Evolutionary conservation across 1,140 invertebrate genomes (phyloP).

Genomic region (Atta texana): DNA sequence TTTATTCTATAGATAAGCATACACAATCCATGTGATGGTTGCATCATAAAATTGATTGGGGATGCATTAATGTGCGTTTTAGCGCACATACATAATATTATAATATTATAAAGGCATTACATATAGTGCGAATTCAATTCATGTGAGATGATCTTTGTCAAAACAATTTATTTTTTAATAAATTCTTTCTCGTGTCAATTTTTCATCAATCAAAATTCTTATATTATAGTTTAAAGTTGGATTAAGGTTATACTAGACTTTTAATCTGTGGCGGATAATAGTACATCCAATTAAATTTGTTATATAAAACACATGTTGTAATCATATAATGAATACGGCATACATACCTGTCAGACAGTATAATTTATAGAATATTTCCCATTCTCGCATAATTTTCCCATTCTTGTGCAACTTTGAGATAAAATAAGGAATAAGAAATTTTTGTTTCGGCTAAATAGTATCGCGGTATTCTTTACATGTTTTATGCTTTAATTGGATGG

Average conservation of each 20-base stretch:
- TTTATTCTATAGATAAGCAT: slow-evolving; percentile 69
- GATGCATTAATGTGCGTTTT: neutral
- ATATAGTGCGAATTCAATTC: neutral
- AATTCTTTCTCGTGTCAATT: neutral
- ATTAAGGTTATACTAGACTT: neutral
- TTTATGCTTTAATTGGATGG: neutral
- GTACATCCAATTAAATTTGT: neutral
- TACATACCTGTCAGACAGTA: neutral
- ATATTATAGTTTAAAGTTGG: neutral
- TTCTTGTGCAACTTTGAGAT: neutral
- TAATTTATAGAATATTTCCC: slow-evolving; percentile 28
- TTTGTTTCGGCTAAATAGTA: neutral
- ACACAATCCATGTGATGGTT: slow-evolving; percentile 66
- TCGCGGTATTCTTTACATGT: neutral
- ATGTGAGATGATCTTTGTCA: neutral
- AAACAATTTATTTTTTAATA: neutral
- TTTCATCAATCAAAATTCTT: neutral
- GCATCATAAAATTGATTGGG: slow-evolving; percentile 26
- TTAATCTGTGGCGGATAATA: neutral
- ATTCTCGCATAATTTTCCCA: neutral
- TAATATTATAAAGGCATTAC: neutral
- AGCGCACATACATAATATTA: neutral
- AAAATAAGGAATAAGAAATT: neutral
- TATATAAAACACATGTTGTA: slow-evolving; percentile 34
- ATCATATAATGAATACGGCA: slow-evolving; percentile 29